These are phyloP conservation scores for Branchellion lobata DNA, from an alignment of 2,888 invertebrate genomes.

Conservation along the genomic window DNA sequence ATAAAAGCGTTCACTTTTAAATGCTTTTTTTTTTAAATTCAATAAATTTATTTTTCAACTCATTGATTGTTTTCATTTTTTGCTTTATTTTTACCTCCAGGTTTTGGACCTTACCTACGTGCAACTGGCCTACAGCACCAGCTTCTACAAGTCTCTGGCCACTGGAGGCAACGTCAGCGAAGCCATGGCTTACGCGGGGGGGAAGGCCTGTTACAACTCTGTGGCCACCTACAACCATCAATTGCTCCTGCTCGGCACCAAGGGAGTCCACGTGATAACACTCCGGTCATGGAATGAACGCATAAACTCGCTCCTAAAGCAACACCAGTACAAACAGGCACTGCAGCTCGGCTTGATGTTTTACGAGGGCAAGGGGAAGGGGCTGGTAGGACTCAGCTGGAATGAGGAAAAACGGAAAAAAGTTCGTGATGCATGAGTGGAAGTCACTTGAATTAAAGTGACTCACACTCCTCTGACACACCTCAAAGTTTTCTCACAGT, in stretches of 20 bases:
- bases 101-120: constrained; percentile 49
- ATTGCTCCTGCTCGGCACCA: constrained; percentile 72
- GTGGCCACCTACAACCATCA: constrained; percentile 72
- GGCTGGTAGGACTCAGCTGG: constrained; percentile 63
- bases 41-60: too few relatives aligned
- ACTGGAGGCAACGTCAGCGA: constrained; percentile 89
- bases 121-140: constrained; percentile 56
- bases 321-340: constrained; percentile 67
- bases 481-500: too few relatives aligned
- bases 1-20: too few relatives aligned
- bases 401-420: constrained; percentile 53
- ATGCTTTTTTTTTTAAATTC: too few relatives aligned
- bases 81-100: too few relatives aligned
- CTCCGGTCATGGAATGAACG: constrained; percentile 65
- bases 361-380: constrained; percentile 69
- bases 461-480: too few relatives aligned
- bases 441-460: too few relatives aligned
- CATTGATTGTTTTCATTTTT: too few relatives aligned
- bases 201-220: constrained; percentile 76
- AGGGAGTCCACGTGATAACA: constrained; percentile 67
- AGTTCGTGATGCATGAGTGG: too few relatives aligned
- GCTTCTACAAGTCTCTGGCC: constrained; percentile 73
- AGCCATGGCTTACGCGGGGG: constrained; percentile 76
- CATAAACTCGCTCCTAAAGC: constrained; percentile 64
- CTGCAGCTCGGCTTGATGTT: constrained; percentile 68